These are phyloP conservation scores for Hypolimnas misippus DNA, from an alignment of 2,888 invertebrate genomes.

Conservation along the genomic window DNA sequence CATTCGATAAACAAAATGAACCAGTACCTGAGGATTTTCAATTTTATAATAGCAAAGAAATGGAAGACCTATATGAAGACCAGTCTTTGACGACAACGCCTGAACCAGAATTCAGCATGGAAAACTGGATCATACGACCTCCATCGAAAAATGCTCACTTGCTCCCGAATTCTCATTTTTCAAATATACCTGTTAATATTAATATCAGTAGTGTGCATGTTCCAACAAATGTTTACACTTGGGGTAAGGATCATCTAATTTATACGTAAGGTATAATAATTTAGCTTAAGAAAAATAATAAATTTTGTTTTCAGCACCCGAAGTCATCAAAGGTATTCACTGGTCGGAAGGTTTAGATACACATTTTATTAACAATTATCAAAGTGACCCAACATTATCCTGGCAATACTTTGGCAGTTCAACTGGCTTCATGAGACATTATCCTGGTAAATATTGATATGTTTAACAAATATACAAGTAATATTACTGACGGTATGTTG, in stretches of 20 bases:
- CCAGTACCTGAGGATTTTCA: slow-evolving; percentile 85
- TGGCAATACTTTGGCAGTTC: slow-evolving; percentile 99
- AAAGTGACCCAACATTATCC: slow-evolving; percentile 93
- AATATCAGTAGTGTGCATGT: slow-evolving; percentile 96
- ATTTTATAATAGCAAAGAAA: slow-evolving; percentile 88
- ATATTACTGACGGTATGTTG: no score
- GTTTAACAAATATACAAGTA: no score
- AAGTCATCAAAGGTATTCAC: slow-evolving; percentile 95
- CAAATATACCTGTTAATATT: slow-evolving; percentile 89
- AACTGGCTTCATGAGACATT: slow-evolving; percentile 98
- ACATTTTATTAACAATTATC: slow-evolving; percentile 94
- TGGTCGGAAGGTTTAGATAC: slow-evolving; percentile 98
- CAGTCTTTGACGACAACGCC: slow-evolving; percentile 75
- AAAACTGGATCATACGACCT: slow-evolving; percentile 80
- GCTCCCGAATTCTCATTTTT: slow-evolving; percentile 89
- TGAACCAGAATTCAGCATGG: slow-evolving; percentile 80
- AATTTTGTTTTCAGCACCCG: slow-evolving; percentile 84
- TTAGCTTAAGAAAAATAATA: slow-evolving; percentile 16
- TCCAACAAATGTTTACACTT: slow-evolving; percentile 97
- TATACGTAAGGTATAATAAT: slow-evolving; percentile 16
- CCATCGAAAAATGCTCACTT: slow-evolving; percentile 86
- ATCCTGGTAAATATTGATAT: slow-evolving; percentile 95
- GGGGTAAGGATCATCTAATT: slow-evolving; percentile 82
- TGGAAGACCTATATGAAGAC: slow-evolving; percentile 84
- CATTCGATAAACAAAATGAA: slow-evolving; percentile 83